Conservation (phyloP, 2,888 invertebrate species). For the Geotrupes spiniger region DNA sequence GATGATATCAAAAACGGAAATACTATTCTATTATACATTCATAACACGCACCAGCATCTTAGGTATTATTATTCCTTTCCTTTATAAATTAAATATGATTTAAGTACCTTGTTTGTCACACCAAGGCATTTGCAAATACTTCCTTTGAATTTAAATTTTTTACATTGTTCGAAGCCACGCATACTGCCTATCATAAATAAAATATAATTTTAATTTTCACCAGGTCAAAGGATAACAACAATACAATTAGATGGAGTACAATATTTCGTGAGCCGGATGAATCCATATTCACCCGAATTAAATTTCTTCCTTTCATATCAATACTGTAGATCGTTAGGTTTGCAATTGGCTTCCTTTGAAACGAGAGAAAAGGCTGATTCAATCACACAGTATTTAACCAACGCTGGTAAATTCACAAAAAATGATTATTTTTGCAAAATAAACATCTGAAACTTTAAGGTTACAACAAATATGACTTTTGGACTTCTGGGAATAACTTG, state of each 20-base stretch:
- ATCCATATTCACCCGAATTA: constrained; percentile 80
- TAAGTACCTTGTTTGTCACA: too few relatives aligned
- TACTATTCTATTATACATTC: not conserved
- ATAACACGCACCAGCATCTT: constrained; percentile 1
- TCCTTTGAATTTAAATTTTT: not conserved
- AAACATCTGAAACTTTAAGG: constrained; percentile 47
- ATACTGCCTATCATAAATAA: too few relatives aligned
- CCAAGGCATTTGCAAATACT: too few relatives aligned
- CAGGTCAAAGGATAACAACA: constrained; percentile 84
- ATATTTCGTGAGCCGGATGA: constrained; percentile 83
- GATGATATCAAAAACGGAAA: constrained; percentile 1
- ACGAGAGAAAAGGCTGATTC: constrained; percentile 84
- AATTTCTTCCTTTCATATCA: constrained; percentile 86
- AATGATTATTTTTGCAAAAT: not conserved
- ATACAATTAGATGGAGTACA: constrained; percentile 83
- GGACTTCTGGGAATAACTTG: constrained; percentile 85
- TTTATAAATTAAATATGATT: constrained; percentile 4
- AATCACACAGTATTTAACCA: constrained; percentile 76
- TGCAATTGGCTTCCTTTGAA: constrained; percentile 82
- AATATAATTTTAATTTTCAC: constrained; percentile 42
- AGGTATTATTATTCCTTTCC: constrained; percentile 2
- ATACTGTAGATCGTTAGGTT: constrained; percentile 81
- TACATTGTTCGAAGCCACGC: too few relatives aligned
- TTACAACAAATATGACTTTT: constrained; percentile 80
- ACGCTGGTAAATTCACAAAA: constrained; percentile 60